Conservation (phyloP, 1,140 invertebrate genomes). For the Drosophila pruinosa region DNA sequence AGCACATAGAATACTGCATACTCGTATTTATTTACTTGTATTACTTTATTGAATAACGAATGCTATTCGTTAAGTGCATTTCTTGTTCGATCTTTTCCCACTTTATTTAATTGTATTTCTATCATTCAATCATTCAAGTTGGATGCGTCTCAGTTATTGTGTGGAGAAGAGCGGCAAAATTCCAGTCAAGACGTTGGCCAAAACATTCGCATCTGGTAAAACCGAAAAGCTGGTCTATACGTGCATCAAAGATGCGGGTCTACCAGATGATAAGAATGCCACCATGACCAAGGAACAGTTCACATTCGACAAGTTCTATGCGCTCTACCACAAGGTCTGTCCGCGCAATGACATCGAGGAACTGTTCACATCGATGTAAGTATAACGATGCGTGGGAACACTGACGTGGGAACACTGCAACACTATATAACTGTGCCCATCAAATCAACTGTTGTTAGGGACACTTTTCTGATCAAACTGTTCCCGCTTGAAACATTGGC, state of each 20-base stretch:
- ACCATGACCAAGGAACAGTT: constrained; percentile 97
- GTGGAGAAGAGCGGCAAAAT: constrained; percentile 97
- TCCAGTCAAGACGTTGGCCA: constrained; percentile 97
- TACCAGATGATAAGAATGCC: constrained; percentile 98
- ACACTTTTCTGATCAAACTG: no score
- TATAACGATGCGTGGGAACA: no score
- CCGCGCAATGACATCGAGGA: constrained; percentile 99
- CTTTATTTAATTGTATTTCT: neutral
- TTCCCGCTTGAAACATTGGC: no score
- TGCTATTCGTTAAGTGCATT: neutral
- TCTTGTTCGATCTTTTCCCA: neutral
- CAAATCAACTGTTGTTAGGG: no score
- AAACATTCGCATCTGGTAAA: constrained; percentile 98
- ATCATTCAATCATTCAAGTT: constrained; percentile 84
- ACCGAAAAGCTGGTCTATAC: constrained; percentile 99
- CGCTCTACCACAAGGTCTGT: constrained; percentile 99
- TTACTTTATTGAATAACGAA: neutral
- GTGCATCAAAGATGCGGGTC: constrained; percentile 95
- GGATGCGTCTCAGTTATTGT: constrained; percentile 97
- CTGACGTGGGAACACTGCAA: no score
- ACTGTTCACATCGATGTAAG: constrained; percentile 98
- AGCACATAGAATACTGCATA: neutral
- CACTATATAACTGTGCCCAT: neutral
- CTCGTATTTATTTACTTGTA: neutral
- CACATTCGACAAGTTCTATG: constrained; percentile 99